phyloP scores from a whole-genome alignment of 2,888 invertebrate species.

The Tupiocoris notatus region DNA sequence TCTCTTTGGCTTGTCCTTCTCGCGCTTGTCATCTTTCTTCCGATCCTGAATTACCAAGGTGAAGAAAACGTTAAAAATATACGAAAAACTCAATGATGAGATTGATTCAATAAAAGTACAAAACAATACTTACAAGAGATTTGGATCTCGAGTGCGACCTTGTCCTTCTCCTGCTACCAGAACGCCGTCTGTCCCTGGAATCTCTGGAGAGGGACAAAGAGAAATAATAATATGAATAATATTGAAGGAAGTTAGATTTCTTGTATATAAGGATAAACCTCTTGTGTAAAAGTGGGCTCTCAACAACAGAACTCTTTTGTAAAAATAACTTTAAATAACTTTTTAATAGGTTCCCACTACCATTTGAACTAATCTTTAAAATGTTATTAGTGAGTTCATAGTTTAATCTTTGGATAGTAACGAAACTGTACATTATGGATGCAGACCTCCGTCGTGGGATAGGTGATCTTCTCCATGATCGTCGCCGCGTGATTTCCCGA shows the following conservation, averaged over 20 bases:
- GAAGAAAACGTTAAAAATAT: background rate
- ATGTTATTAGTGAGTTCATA: no score
- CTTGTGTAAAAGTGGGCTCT: no score
- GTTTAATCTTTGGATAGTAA: no score
- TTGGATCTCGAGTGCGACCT: slow-evolving; percentile 48
- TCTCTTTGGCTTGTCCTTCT: slow-evolving; percentile 51
- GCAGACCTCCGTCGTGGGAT: slow-evolving; percentile 27
- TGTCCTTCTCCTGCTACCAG: slow-evolving; percentile 48
- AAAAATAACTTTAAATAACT: no score
- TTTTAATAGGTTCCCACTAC: no score
- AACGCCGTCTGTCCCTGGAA: slow-evolving; percentile 44
- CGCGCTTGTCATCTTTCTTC: slow-evolving; percentile 44
- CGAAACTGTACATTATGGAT: no score
- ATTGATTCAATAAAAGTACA: background rate
- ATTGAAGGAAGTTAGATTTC: no score
- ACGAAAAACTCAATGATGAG: slow-evolving; percentile 8
- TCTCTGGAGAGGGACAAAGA: slow-evolving; percentile 46
- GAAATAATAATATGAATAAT: no score
- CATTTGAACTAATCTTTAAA: no score
- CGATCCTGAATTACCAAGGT: slow-evolving; percentile 13
- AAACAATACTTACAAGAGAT: slow-evolving; percentile 45
- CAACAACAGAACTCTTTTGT: no score
- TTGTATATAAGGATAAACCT: no score
- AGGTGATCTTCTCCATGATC: slow-evolving; percentile 15
- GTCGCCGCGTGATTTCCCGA: slow-evolving; percentile 49